These are phyloP conservation scores for Tuta absoluta DNA, from an alignment of 2,888 invertebrate species.

Conservation along the genomic window DNA sequence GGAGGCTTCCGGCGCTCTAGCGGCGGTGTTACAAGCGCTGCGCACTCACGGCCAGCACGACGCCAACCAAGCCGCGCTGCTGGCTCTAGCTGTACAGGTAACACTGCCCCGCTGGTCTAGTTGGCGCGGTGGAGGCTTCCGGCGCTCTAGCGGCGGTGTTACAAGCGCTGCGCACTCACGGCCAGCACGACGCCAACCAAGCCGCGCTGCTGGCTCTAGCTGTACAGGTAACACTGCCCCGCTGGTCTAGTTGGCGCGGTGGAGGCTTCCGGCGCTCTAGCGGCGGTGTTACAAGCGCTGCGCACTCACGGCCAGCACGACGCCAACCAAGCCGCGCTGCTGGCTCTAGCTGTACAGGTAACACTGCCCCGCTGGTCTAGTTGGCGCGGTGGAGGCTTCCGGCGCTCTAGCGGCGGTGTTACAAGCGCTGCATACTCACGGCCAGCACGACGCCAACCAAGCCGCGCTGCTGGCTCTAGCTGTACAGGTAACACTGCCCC, in stretches of 20 bases:
- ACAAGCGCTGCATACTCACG: conserved; percentile 91
- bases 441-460: conserved; percentile 94
- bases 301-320: conserved; percentile 95
- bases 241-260: conserved; percentile 75
- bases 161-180: conserved; percentile 91
- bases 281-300: conserved; percentile 88
- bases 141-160: conserved; percentile 89
- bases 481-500: conserved; percentile 84
- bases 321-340: conserved; percentile 89
- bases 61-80: conserved; percentile 90
- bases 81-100: conserved; percentile 30
- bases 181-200: conserved; percentile 94
- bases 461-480: conserved; percentile 89
- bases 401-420: conserved; percentile 89
- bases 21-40: conserved; percentile 87
- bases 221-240: conserved; percentile 65
- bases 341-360: conserved; percentile 88
- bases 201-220: conserved; percentile 89
- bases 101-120: conserved; percentile 62
- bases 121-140: conserved; percentile 67
- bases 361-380: conserved; percentile 78
- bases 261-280: conserved; percentile 84
- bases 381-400: conserved; percentile 67
- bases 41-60: conserved; percentile 95
- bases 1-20: conserved; percentile 77